phyloP scores from a whole-genome alignment of 2,797 vertebrate genomes.

The Meda fulgida region DNA sequence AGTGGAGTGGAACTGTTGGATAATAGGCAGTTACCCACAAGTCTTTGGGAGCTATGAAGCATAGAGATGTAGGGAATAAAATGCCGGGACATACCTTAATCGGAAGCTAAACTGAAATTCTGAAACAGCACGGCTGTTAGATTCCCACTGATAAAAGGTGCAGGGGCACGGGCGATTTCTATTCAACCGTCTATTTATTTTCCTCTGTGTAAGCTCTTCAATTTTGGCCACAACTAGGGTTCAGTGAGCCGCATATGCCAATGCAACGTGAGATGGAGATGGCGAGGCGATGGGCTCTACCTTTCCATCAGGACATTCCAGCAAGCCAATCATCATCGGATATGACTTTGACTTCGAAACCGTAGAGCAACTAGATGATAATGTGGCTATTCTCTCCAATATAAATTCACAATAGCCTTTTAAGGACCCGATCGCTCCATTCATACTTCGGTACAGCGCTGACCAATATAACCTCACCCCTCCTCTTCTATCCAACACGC shows the following conservation, averaged over 20 bases:
- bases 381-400: constrained; percentile 82
- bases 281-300: constrained; percentile 79
- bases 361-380: constrained; percentile 80
- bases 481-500: constrained; percentile 66
- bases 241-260: constrained; percentile 84
- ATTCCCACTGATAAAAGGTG: constrained; percentile 86
- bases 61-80: constrained; percentile 99
- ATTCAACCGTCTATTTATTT: constrained; percentile 86
- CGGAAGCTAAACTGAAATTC: constrained; percentile 98
- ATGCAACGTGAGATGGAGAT: constrained; percentile 81
- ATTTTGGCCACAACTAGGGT: constrained; percentile 84
- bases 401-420: constrained; percentile 76
- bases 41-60: constrained; percentile 96
- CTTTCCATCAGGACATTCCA: constrained; percentile 77
- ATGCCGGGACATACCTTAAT: constrained; percentile 99
- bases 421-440: constrained; percentile 83
- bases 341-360: constrained; percentile 77
- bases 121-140: constrained; percentile 85
- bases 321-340: constrained; percentile 83
- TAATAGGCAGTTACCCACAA: constrained; percentile 99
- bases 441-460: constrained; percentile 74
- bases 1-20: constrained; percentile 98
- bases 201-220: constrained; percentile 83
- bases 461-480: constrained; percentile 76
- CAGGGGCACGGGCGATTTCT: constrained; percentile 83